These are phyloP conservation scores for Phortica variegata DNA, from an alignment of 1,140 invertebrate species.

Conservation along the genomic window DNA sequence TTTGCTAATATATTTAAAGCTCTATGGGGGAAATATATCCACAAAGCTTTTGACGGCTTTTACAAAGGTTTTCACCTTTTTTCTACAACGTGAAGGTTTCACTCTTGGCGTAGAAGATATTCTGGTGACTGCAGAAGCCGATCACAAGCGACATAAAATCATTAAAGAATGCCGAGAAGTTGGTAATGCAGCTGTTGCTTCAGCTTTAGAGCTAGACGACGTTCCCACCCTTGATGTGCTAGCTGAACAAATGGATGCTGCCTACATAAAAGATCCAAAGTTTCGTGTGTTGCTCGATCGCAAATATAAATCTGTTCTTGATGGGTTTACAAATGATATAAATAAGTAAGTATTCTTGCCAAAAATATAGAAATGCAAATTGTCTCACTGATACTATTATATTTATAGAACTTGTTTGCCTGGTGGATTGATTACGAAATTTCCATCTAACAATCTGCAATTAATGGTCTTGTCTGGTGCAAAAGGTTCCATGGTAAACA, in stretches of 20 bases:
- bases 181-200: slow-evolving; percentile 63
- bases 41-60: slow-evolving; percentile 83
- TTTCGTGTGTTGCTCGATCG: slow-evolving; percentile 79
- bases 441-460: slow-evolving; percentile 95
- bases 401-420: slow-evolving; percentile 69
- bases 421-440: slow-evolving; percentile 77
- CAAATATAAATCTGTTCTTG: slow-evolving; percentile 81
- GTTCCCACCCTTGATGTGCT: slow-evolving; percentile 61
- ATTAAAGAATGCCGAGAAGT: slow-evolving; percentile 68
- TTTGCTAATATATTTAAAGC: slow-evolving; percentile 60
- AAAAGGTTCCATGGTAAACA: slow-evolving; percentile 95
- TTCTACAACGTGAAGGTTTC: slow-evolving; percentile 88
- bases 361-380: background rate
- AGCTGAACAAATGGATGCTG: slow-evolving; percentile 68
- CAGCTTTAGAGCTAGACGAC: slow-evolving; percentile 69
- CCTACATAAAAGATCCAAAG: slow-evolving; percentile 72
- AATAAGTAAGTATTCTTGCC: slow-evolving; percentile 68
- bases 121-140: slow-evolving; percentile 72
- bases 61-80: slow-evolving; percentile 88
- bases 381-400: background rate
- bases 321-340: slow-evolving; percentile 86
- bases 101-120: slow-evolving; percentile 95
- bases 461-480: slow-evolving; percentile 98
- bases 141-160: slow-evolving; percentile 71
- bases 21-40: slow-evolving; percentile 89